Evolutionary conservation across 2,113 vertebrate species (phyloP), one percentile per base, ranked within the genome.

Genomic region (Hydropotes inermis): DNA sequence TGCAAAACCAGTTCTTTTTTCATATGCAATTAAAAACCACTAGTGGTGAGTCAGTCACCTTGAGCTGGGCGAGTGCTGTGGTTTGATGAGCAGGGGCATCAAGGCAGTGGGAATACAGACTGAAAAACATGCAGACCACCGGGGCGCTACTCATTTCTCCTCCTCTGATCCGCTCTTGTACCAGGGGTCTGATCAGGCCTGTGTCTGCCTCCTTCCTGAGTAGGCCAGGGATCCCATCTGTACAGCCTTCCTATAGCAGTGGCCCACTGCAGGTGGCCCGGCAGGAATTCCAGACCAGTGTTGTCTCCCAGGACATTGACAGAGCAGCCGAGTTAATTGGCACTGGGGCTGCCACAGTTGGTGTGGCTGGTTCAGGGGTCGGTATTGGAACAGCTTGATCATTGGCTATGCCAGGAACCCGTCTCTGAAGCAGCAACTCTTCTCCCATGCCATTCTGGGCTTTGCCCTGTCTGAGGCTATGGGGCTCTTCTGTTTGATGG

Each of bases 381-480:
- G 99, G 99, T 13, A 99, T 99, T 12, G 99, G 99, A 8, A 99
- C 99, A 0, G 99, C 91, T 99, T 99, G 97, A 99, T 99, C 98
- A 99, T 99, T 39, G 99, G 99, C 91, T 99, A 99, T 98, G 99
- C 99, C 98, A 99, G 99, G 99, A 99, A 99, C 88, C 99, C 99
- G 0, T 99, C 99, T 52, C 99, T 99, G 97, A 99, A 99, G 98
- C 99, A 99, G 98, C 99, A 99, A 93, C 99, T 99, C 76, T 99
- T 99, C 98, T 99, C 99, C 95, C 99, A 99, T 7, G 99, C 99
- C 98, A 99, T 99, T 93, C 97, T 99, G 98, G 99, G 99, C 74
- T 99, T 99, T n/a, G 99, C 99, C 96, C 98, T 99, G 17, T 99
- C 99, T 0, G 99, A 99, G 98, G 99, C 99, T 97, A 99, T 99